Evolutionary conservation across 2,113 vertebrate genomes (phyloP).

Genomic region (Pica pica): DNA sequence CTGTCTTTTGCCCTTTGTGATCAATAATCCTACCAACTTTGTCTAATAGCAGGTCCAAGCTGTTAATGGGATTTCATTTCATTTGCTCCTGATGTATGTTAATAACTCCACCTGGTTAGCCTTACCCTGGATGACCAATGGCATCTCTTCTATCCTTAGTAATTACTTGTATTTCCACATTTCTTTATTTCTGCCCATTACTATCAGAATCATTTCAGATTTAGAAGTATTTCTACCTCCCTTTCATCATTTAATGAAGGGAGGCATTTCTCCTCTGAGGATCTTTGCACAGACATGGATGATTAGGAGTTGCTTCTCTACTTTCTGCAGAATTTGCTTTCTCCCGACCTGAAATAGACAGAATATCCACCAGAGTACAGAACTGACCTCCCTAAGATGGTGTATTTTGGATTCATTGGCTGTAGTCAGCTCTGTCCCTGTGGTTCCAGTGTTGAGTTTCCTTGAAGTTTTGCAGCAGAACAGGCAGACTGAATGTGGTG

Average conservation of each 20-base stretch:
- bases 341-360: not conserved
- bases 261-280: not conserved
- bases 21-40: not conserved
- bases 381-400: not conserved
- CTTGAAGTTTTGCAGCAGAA: not conserved
- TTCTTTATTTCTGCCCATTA: not conserved
- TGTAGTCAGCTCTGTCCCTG: not conserved
- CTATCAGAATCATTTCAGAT: not conserved
- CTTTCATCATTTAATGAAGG: not conserved
- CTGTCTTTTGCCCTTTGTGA: not conserved
- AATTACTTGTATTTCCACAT: not conserved
- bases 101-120: not conserved
- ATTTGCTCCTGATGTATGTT: not conserved
- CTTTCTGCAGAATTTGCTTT: not conserved
- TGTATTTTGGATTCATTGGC: not conserved
- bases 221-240: not conserved
- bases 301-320: not conserved
- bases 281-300: not conserved
- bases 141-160: not conserved
- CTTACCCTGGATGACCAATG: not conserved
- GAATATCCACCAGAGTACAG: not conserved
- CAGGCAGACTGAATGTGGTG: fast-evolving
- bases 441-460: not conserved
- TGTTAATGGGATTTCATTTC: not conserved
- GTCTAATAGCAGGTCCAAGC: not conserved